Conservation (phyloP, 30 jellyfish, hydroid and myxozoan genomes). For the Hydractinia symbiolongicarpus region DNA sequence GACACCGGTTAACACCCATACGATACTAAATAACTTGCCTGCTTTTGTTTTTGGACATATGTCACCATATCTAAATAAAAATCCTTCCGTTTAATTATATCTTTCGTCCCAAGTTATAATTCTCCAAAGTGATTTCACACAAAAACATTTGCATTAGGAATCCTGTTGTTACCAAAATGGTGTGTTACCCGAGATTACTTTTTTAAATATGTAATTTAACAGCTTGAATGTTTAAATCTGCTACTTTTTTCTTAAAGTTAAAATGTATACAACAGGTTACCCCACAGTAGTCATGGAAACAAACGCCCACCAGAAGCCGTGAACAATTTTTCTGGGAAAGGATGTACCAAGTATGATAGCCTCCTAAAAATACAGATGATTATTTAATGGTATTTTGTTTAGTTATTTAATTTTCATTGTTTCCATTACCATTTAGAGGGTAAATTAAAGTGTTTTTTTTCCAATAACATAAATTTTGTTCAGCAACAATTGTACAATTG, state of each 20-base stretch:
- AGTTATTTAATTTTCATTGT: no score
- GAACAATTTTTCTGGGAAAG: neutral
- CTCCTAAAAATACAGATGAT: neutral
- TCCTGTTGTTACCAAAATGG: neutral
- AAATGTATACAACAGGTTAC: neutral
- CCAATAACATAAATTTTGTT: no score
- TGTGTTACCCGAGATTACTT: no score
- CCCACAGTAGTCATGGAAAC: slow-evolving; percentile 33
- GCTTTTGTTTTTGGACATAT: slow-evolving; percentile 20
- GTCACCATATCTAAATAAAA: slow-evolving; percentile 9
- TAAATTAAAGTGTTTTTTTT: no score
- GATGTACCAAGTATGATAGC: neutral
- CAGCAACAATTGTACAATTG: no score
- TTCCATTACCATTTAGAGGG: no score
- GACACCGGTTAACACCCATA: slow-evolving; percentile 26
- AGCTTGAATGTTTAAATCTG: no score
- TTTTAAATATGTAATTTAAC: no score
- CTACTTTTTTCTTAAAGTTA: no score
- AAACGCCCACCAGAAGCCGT: slow-evolving; percentile 21
- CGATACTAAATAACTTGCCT: slow-evolving; percentile 10
- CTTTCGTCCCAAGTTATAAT: neutral
- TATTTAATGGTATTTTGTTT: neutral
- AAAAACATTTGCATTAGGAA: neutral
- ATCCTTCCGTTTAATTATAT: neutral
- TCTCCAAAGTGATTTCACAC: neutral